Conservation (phyloP, 2,113 vertebrate genomes). For the Cranoglanis bouderius region DNA sequence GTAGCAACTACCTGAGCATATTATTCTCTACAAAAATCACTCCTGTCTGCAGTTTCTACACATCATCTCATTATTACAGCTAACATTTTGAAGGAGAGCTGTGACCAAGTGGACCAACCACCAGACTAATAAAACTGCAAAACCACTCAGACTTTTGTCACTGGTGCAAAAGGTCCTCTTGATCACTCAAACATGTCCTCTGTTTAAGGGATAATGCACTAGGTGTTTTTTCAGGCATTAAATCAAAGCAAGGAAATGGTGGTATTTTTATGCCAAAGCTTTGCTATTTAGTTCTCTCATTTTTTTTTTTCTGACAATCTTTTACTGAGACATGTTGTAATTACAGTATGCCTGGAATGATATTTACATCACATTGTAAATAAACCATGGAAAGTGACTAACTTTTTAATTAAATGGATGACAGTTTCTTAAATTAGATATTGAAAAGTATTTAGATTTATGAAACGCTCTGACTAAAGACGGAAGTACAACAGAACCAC, state of each 20-base stretch:
- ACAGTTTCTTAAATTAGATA: not conserved
- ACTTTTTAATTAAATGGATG: not conserved
- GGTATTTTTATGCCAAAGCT: not conserved
- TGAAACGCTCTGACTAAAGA: not conserved
- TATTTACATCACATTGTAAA: not conserved
- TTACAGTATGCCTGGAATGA: not conserved
- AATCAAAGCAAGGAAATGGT: not conserved
- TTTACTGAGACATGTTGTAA: constrained; percentile 4
- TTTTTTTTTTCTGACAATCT: not conserved
- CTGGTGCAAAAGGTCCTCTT: not conserved
- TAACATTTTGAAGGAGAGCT: not conserved
- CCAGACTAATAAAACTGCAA: not conserved
- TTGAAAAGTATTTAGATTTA: not conserved
- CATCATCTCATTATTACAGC: not conserved
- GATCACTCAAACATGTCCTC: not conserved
- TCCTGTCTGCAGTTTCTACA: not conserved
- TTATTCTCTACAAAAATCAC: not conserved
- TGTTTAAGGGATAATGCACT: not conserved
- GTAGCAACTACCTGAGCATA: not conserved
- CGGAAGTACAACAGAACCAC: not conserved
- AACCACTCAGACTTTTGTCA: not conserved
- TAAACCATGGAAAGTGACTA: not conserved
- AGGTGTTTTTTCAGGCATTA: not conserved
- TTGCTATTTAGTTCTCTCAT: not conserved
- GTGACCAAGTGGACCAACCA: not conserved